phyloP scores from a whole-genome alignment of 2,797 vertebrate genomes.

The Clarias laeviceps region DNA sequence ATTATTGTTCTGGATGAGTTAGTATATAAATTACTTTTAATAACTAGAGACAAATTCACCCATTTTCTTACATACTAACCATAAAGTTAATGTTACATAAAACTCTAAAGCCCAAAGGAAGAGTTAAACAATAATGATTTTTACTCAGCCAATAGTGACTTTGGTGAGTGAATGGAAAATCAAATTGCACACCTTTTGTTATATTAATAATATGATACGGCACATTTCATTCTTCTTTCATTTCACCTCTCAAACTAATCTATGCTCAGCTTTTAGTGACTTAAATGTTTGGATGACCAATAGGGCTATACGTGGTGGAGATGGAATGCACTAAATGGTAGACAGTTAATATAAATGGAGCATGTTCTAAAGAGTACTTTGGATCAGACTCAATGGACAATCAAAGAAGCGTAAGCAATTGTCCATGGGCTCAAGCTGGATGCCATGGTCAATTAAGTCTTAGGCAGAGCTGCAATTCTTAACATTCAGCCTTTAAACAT shows the following conservation, averaged over 20 bases:
- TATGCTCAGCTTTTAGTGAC: neutral
- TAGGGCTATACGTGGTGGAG: slow-evolving; percentile 8
- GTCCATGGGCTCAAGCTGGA: slow-evolving; percentile 51
- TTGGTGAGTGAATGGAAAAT: slow-evolving; percentile 1
- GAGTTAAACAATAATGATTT: slow-evolving; percentile 4
- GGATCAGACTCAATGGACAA: slow-evolving; percentile 60
- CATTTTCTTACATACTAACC: neutral
- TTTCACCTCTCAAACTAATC: slow-evolving; percentile 24
- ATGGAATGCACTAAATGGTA: slow-evolving; percentile 33
- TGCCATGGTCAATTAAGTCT: slow-evolving; percentile 49
- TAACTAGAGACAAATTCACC: neutral
- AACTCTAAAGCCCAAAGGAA: neutral
- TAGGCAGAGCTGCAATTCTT: slow-evolving; percentile 23
- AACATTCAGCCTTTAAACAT: slow-evolving; percentile 28
- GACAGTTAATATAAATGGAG: slow-evolving; percentile 43
- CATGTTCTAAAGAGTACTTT: slow-evolving; percentile 36
- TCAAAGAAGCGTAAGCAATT: slow-evolving; percentile 53
- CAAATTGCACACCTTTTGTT: slow-evolving; percentile 22
- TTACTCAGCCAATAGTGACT: neutral
- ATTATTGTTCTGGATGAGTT: slow-evolving; percentile 28
- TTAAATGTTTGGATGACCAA: slow-evolving; percentile 25
- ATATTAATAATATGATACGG: slow-evolving; percentile 25
- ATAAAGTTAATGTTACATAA: slow-evolving; percentile 6
- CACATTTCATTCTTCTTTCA: slow-evolving; percentile 25
- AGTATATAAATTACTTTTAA: slow-evolving; percentile 29